Base-by-base conservation (phyloP, 2,888 invertebrate species). In the Sipunculus nudus region DNA sequence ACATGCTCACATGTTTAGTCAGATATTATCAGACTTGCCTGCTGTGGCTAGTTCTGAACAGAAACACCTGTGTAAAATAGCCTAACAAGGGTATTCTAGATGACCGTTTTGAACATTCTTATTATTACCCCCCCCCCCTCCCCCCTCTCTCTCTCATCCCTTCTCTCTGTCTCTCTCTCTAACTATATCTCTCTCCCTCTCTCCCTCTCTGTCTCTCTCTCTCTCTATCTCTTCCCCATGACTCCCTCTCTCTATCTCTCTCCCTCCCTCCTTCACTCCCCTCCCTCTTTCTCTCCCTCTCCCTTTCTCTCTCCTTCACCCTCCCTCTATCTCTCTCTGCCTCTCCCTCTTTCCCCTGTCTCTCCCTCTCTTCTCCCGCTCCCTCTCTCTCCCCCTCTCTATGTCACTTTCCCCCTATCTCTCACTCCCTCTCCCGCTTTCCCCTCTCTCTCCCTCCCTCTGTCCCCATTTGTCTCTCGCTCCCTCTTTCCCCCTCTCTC, bases 91-190 rank as follows among this genome's bases (percentile, higher is more conserved):
- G n/a, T n/a, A n/a, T n/a, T n/a, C n/a, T n/a, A n/a, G n/a, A n/a
- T n/a, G n/a, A n/a, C n/a, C n/a, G n/a, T n/a, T n/a, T n/a, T n/a
- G n/a, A n/a, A n/a, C n/a, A n/a, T n/a, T n/a, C n/a, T n/a, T n/a
- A n/a, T n/a, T n/a, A n/a, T n/a, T n/a, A n/a, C n/a, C n/a, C n/a
- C n/a, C n/a, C n/a, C n/a, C n/a, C n/a, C n/a, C n/a, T n/a, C n/a
- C n/a, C n/a, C 21, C 21, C 26, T 2, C 1, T 19, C 43, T 13
- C 8, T 19, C 13, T 25, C 43, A 26, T 19, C 19, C 45, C 19
- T 19, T 21, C 45, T 43, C 45, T 43, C 45, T 43, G 13, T 19
- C 45, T 43, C 45, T 19, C 45, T 43, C 45, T 43, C 45, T 43
- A 10, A 16, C 45, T 43, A 10, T 43, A 10, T 43, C 45, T 21